Evolutionary conservation across 2,797 vertebrate species (phyloP).

Genomic region (Petrocephalus schoutedeni): DNA sequence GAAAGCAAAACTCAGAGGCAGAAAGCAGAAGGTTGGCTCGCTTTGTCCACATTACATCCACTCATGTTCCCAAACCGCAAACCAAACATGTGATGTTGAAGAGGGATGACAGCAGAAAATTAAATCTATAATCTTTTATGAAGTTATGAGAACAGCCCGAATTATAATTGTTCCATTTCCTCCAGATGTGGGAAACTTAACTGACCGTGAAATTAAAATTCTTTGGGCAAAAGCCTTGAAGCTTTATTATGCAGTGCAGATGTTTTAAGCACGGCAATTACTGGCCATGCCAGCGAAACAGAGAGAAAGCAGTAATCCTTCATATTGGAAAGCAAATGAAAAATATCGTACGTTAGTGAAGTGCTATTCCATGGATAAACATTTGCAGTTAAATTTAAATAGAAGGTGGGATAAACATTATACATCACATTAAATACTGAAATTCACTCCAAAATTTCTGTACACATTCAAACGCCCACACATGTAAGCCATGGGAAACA

Average conservation of each 20-base stretch:
- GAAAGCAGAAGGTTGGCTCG: too few relatives aligned
- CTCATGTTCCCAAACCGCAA: slow-evolving; percentile 32
- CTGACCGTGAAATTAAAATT: slow-evolving; percentile 99
- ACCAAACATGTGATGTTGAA: slow-evolving; percentile 70
- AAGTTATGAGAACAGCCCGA: slow-evolving; percentile 67
- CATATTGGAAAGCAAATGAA: slow-evolving; percentile 28
- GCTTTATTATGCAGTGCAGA: slow-evolving; percentile 61
- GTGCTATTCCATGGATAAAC: not conserved
- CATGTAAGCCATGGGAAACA: not conserved
- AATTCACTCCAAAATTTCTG: not conserved
- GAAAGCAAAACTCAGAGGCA: not conserved
- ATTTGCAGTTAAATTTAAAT: not conserved
- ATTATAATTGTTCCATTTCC: slow-evolving; percentile 90
- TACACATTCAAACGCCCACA: not conserved
- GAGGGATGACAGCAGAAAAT: slow-evolving; percentile 72
- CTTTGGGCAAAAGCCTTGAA: slow-evolving; percentile 91
- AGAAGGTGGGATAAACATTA: not conserved
- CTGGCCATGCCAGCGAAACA: slow-evolving; percentile 61
- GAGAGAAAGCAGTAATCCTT: slow-evolving; percentile 55
- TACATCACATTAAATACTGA: not conserved
- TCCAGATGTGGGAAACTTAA: slow-evolving; percentile 93
- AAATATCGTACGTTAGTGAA: not conserved
- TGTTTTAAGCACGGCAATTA: slow-evolving; percentile 74
- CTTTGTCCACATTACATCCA: slow-evolving; percentile 56
- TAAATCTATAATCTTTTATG: slow-evolving; percentile 70